Evolutionary conservation across 2,797 vertebrate species (phyloP).

Genomic region (Pelodytes ibericus): DNA sequence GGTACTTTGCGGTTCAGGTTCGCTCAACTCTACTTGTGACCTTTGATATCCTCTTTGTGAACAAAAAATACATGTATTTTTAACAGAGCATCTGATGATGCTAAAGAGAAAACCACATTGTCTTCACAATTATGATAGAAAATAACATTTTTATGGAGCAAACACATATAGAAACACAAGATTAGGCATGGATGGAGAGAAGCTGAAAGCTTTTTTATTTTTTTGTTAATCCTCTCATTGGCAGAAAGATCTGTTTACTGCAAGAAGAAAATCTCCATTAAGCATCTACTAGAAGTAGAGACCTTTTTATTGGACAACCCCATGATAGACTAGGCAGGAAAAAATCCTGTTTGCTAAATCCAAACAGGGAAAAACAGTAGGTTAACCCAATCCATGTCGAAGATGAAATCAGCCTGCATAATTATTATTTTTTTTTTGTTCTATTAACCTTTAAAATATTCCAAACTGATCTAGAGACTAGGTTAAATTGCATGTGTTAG

Average conservation of each 20-base stretch:
- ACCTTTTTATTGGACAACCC: background rate
- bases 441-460: no score
- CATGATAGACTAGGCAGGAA: conserved; percentile 3
- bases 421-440: no score
- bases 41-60: no score
- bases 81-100: no score
- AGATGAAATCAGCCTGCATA: background rate
- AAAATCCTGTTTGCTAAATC: background rate
- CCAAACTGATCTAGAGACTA: no score
- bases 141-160: background rate
- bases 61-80: no score
- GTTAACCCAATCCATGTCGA: conserved; percentile 6
- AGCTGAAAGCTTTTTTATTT: conserved; percentile 33
- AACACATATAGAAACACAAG: background rate
- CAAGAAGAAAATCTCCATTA: conserved; percentile 37
- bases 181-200: conserved; percentile 11
- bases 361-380: background rate
- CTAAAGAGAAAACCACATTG: no score
- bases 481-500: no score
- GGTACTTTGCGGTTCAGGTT: no score
- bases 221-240: conserved; percentile 25
- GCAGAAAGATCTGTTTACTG: conserved; percentile 30
- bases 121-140: no score
- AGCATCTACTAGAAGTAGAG: background rate
- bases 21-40: no score